These are phyloP conservation scores for Hyphantria cunea DNA, from an alignment of 1,140 invertebrate genomes.

Conservation along the genomic window DNA sequence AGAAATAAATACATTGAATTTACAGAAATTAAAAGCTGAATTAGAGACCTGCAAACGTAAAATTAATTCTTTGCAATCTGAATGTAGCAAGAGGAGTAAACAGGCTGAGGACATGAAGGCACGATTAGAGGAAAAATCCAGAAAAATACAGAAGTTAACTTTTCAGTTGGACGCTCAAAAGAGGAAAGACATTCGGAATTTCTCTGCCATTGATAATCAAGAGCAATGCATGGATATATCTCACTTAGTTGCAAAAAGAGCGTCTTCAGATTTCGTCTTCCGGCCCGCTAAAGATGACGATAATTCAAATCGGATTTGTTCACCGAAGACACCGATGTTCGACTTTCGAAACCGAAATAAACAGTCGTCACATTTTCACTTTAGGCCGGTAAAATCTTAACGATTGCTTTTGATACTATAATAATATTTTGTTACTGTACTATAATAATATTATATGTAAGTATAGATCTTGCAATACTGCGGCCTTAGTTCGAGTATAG, in stretches of 20 bases:
- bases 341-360: slow-evolving; percentile 65
- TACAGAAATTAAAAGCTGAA: slow-evolving; percentile 75
- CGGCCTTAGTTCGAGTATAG: too few relatives aligned
- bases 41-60: slow-evolving; percentile 74
- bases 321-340: slow-evolving; percentile 69
- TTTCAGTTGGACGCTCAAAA: slow-evolving; percentile 72
- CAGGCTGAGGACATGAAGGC: slow-evolving; percentile 72
- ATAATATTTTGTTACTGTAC: too few relatives aligned
- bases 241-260: slow-evolving; percentile 61
- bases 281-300: slow-evolving; percentile 63
- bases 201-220: slow-evolving; percentile 47
- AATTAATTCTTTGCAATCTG: slow-evolving; percentile 66
- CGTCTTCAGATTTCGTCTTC: slow-evolving; percentile 67
- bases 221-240: slow-evolving; percentile 69
- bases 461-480: too few relatives aligned
- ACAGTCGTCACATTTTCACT: slow-evolving; percentile 58
- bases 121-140: slow-evolving; percentile 68
- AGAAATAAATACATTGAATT: slow-evolving; percentile 70
- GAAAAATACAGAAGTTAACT: slow-evolving; percentile 75
- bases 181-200: slow-evolving; percentile 68
- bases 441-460: too few relatives aligned
- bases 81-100: slow-evolving; percentile 71
- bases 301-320: slow-evolving; percentile 55
- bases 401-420: background rate
- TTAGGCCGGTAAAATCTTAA: slow-evolving; percentile 50